Conservation (phyloP, 2,113 vertebrate genomes). For the Synchiropus splendidus region DNA sequence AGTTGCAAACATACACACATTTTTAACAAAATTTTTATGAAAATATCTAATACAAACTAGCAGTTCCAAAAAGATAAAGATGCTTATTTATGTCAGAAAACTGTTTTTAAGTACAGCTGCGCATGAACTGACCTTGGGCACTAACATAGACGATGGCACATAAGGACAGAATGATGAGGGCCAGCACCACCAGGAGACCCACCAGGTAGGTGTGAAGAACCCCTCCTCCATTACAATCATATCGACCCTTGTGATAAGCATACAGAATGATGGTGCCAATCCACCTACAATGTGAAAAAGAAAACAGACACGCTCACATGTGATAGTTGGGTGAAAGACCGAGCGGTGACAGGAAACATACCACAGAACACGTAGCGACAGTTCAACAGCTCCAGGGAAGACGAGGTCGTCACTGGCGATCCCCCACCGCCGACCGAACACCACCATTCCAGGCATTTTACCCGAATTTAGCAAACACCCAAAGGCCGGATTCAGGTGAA, state of each 20-base stretch:
- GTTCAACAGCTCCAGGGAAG: constrained; percentile 80
- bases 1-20: neutral
- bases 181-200: constrained; percentile 76
- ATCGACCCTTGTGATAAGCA: constrained; percentile 65
- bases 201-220: constrained; percentile 80
- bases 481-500: neutral
- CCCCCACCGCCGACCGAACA: constrained; percentile 86
- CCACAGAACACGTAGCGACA: constrained; percentile 78
- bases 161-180: constrained; percentile 72
- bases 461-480: too few relatives aligned
- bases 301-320: too few relatives aligned
- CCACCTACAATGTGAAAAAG: constrained; percentile 70
- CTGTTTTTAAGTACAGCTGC: neutral
- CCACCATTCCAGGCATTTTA: constrained; percentile 81
- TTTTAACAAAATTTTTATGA: neutral
- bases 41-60: neutral
- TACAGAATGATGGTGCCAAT: constrained; percentile 78
- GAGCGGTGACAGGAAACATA: constrained; percentile 44
- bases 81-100: neutral
- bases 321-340: too few relatives aligned
- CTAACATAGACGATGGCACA: constrained; percentile 81
- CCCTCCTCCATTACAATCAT: constrained; percentile 71
- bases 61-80: neutral
- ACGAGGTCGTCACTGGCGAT: constrained; percentile 94
- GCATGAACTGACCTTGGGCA: constrained; percentile 75